A percentile compares a stretch with the other conserved stretches of the same genome.
These are phyloP conservation scores for Mesorhabditis spiculigera DNA, from an alignment of 2,888 invertebrate genomes.

Conservation along the genomic window DNA sequence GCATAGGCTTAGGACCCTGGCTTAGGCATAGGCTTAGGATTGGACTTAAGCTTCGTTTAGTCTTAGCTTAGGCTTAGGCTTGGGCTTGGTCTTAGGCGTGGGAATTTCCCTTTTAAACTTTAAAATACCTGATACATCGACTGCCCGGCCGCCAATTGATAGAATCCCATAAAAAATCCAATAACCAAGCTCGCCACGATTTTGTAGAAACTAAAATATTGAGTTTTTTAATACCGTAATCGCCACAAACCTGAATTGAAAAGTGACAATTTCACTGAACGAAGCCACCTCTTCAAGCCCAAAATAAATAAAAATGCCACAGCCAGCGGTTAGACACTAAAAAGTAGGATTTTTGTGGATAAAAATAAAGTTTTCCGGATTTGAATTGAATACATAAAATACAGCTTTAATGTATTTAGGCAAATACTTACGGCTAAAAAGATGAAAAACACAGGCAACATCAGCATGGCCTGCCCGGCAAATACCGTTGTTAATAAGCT, in stretches of 20 bases:
- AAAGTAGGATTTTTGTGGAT: too few species aligned
- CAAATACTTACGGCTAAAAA: neutral
- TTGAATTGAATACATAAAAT: too few species aligned
- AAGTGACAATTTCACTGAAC: conserved; percentile 20
- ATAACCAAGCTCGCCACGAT: conserved; percentile 19
- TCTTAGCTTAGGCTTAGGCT: too few species aligned
- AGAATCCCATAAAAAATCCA: conserved; percentile 31
- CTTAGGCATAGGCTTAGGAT: too few species aligned
- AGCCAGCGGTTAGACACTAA: conserved; percentile 15
- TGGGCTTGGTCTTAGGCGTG: neutral
- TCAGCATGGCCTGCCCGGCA: neutral
- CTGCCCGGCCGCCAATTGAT: conserved; percentile 25
- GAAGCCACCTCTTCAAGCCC: conserved; percentile 37
- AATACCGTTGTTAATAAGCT: neutral
- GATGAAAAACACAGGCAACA: conserved; percentile 1
- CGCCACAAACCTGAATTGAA: conserved; percentile 6
- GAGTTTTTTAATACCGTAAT: too few species aligned
- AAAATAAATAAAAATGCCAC: conserved; percentile 34
- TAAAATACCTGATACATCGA: conserved; percentile 26
- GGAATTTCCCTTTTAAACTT: neutral
- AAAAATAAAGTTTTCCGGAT: too few species aligned
- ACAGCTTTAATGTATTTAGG: too few species aligned
- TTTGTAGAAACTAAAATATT: conserved; percentile 16
- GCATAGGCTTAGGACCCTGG: too few species aligned
- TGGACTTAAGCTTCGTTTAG: too few species aligned